Percentiles rank a stretch among this genome's conserved stretches.
These are phyloP conservation scores for Lepus europaeus DNA, from an alignment of 2,113 vertebrate genomes.

Conservation along the genomic window DNA sequence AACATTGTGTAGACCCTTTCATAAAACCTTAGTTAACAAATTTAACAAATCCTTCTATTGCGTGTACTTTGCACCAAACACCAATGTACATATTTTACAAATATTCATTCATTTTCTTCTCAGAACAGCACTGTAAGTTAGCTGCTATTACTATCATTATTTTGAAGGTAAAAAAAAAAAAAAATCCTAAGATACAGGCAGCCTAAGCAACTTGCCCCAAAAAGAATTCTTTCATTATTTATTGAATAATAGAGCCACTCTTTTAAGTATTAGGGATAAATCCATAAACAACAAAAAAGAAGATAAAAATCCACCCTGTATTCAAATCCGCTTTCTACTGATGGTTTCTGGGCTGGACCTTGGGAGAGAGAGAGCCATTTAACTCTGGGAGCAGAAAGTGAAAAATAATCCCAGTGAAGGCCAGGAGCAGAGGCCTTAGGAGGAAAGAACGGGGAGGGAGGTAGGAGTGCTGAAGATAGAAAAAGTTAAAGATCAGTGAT, in stretches of 20 bases:
- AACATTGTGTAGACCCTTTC: not conserved
- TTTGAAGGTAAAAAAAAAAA: constrained; percentile 30
- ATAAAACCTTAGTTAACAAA: constrained; percentile 11
- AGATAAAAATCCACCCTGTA: not conserved
- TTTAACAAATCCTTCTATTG: constrained; percentile 10
- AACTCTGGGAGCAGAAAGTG: not conserved
- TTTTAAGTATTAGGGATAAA: not conserved
- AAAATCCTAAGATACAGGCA: not conserved
- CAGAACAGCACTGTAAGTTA: not conserved
- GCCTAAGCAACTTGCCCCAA: not conserved
- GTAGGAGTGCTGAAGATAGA: not conserved
- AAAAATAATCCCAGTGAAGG: not conserved
- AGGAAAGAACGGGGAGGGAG: not conserved
- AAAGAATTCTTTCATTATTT: not conserved
- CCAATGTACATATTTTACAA: constrained; percentile 12
- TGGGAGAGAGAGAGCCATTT: not conserved
- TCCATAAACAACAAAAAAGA: constrained; percentile 33
- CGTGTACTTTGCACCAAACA: not conserved
- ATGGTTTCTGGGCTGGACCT: not conserved
- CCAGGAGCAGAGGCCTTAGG: not conserved
- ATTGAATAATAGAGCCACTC: not conserved
- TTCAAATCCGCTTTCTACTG: not conserved
- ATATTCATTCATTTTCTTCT: constrained; percentile 53
- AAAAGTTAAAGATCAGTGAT: not conserved
- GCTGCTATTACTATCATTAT: not conserved